Conservation (phyloP, 2,113 vertebrate species). For the Aegypius monachus region DNA sequence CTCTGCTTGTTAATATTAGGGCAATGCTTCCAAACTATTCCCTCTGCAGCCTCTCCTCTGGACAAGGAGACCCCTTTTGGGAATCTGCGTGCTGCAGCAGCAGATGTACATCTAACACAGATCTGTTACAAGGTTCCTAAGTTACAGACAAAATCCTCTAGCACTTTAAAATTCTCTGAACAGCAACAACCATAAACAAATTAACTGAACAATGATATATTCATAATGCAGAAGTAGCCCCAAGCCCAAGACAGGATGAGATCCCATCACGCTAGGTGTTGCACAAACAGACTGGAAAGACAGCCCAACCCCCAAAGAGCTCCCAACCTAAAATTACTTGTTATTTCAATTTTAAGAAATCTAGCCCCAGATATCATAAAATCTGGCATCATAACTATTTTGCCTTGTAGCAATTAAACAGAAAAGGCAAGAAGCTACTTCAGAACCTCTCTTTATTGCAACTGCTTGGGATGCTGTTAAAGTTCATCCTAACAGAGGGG, state of each 20-base stretch:
- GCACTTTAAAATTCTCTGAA: not conserved
- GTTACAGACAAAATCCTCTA: not conserved
- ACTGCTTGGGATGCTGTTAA: not conserved
- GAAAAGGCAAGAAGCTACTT: not conserved
- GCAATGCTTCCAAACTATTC: not conserved
- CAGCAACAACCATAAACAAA: not conserved
- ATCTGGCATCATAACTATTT: not conserved
- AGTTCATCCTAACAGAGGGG: not conserved
- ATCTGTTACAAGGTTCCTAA: not conserved
- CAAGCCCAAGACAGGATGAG: not conserved
- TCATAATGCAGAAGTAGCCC: not conserved
- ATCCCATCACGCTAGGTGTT: not conserved
- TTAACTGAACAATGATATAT: not conserved
- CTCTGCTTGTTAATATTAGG: not conserved
- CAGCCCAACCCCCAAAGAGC: not conserved
- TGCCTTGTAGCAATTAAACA: not conserved
- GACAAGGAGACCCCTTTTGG: not conserved
- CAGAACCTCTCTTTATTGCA: not conserved
- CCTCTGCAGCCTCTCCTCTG: not conserved
- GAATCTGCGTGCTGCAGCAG: not conserved
- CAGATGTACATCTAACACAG: not conserved
- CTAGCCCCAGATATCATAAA: not conserved
- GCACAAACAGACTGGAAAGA: not conserved
- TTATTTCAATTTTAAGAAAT: not conserved
- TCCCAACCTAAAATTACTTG: not conserved